phyloP scores from a whole-genome alignment of 2,888 invertebrate genomes.

The Pollenia angustigena region DNA sequence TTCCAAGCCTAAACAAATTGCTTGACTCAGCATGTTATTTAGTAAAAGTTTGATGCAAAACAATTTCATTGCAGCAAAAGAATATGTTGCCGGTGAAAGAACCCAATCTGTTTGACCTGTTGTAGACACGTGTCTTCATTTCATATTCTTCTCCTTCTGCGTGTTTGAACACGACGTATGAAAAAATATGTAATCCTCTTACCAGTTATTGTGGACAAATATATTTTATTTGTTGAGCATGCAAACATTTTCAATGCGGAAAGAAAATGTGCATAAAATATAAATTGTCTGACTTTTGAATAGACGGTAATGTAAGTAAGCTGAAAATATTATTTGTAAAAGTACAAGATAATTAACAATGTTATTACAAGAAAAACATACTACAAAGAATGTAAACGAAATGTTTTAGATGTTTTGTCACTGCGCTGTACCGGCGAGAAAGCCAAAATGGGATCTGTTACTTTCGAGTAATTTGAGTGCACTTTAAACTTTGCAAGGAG shows the following conservation, averaged over 20 bases:
- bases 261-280: conserved; percentile 37
- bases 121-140: conserved; percentile 37
- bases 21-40: no score
- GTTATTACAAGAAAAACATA: conserved; percentile 12
- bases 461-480: no score
- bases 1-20: no score
- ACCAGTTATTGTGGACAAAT: conserved; percentile 43
- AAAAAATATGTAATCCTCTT: conserved; percentile 64
- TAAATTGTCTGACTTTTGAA: conserved; percentile 12
- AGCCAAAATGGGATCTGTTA: no score
- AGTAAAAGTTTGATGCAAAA: background rate
- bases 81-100: background rate
- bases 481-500: no score
- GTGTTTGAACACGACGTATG: conserved; percentile 39
- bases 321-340: conserved; percentile 11
- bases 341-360: conserved; percentile 29
- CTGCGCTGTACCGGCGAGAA: no score
- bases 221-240: conserved; percentile 35
- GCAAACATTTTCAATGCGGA: conserved; percentile 31
- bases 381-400: background rate
- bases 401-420: background rate
- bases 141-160: conserved; percentile 14
- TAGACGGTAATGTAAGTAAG: background rate
- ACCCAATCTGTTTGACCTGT: conserved; percentile 33
- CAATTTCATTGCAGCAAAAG: background rate